Conservation (phyloP, 1,140 invertebrate genomes). For the Drosophila cardini region DNA sequence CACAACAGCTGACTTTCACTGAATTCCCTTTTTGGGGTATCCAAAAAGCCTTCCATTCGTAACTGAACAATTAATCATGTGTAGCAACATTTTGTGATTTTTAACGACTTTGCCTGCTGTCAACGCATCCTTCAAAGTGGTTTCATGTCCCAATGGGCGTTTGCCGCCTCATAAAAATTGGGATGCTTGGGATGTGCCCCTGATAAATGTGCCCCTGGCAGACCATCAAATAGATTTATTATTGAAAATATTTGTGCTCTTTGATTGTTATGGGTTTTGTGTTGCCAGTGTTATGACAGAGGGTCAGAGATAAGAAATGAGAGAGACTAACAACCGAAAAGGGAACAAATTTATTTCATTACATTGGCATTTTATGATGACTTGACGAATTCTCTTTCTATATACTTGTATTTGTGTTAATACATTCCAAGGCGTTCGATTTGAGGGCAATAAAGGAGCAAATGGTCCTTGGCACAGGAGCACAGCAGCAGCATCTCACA, state of each 20-base stretch:
- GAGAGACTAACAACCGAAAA: conserved; percentile 2
- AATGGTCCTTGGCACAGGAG: conserved; percentile 60
- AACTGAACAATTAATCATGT: conserved; percentile 72
- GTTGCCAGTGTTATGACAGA: conserved; percentile 50
- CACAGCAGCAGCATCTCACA: conserved; percentile 54
- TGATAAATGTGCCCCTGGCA: conserved; percentile 62
- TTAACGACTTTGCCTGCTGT: conserved; percentile 76
- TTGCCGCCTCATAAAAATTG: conserved; percentile 40
- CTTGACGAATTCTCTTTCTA: conserved; percentile 54
- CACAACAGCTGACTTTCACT: conserved; percentile 55
- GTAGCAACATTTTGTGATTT: conserved; percentile 72
- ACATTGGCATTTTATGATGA: conserved; percentile 75
- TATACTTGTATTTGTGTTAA: conserved; percentile 24
- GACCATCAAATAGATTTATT: conserved; percentile 83
- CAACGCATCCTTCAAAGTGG: conserved; percentile 60
- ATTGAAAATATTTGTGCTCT: conserved; percentile 80
- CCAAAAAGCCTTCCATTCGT: conserved; percentile 3
- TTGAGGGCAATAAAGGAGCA: conserved; percentile 73
- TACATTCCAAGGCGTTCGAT: conserved; percentile 65
- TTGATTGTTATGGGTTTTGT: conserved; percentile 58
- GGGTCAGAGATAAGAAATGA: neutral
- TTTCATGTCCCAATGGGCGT: conserved; percentile 40
- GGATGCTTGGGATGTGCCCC: conserved; percentile 47
- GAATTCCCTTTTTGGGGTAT: neutral
- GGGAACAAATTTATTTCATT: conserved; percentile 75